These are phyloP conservation scores for Arge pagana DNA, from an alignment of 2,888 invertebrate species.

Conservation along the genomic window DNA sequence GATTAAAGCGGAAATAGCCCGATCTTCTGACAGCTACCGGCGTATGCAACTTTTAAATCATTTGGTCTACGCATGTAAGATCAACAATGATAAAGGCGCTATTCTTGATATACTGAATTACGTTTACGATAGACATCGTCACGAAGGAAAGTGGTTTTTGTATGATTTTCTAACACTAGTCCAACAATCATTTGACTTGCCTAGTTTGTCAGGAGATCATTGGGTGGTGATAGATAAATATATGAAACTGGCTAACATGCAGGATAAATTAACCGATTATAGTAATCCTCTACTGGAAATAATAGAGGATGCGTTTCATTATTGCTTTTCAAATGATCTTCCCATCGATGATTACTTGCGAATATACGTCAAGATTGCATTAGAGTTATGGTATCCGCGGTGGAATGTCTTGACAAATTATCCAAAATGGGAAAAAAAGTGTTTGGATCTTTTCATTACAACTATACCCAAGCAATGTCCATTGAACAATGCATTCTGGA, in stretches of 20 bases:
- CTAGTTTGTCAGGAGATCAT: conserved; percentile 34
- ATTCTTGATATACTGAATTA: conserved; percentile 42
- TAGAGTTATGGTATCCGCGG: neutral
- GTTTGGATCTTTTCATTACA: conserved; percentile 36
- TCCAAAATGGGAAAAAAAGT: conserved; percentile 38
- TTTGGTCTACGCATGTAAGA: conserved; percentile 45
- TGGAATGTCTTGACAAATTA: conserved; percentile 35
- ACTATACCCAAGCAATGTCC: conserved; percentile 22
- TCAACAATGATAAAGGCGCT: conserved; percentile 44
- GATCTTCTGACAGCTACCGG: conserved; percentile 19
- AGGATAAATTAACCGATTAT: neutral
- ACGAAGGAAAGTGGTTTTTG: conserved; percentile 40
- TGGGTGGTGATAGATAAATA: conserved; percentile 46
- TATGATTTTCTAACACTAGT: conserved; percentile 28
- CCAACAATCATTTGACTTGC: conserved; percentile 33
- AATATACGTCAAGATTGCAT: conserved; percentile 25
- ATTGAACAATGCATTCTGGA: conserved; percentile 20
- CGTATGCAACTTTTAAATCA: conserved; percentile 34
- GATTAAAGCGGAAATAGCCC: conserved; percentile 39
- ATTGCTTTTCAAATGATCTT: conserved; percentile 28
- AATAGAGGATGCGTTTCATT: conserved; percentile 32
- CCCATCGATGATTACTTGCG: conserved; percentile 31
- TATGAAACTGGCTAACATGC: conserved; percentile 29
- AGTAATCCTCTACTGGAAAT: conserved; percentile 29
- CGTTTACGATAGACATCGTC: conserved; percentile 43